Percentiles rank a stretch among this genome's conserved stretches.
Conservation (phyloP, 2,113 vertebrate species). For the Petaurus breviceps region DNA sequence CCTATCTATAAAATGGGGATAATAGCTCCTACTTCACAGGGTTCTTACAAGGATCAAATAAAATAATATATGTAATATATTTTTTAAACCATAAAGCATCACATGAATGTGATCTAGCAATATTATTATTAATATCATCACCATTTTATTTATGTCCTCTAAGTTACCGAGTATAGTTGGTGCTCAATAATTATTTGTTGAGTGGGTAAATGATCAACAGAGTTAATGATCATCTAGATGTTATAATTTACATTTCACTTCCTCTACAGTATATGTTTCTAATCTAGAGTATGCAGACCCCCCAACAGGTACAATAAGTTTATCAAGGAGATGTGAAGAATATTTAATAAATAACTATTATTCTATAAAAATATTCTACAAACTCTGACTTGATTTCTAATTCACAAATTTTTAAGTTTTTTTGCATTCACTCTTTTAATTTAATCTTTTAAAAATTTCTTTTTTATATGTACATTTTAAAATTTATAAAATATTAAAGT, state of each 20-base stretch:
- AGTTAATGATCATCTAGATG: not conserved
- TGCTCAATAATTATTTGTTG: not conserved
- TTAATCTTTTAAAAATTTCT: not conserved
- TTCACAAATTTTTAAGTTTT: not conserved
- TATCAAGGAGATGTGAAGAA: too few relatives aligned
- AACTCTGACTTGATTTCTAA: not conserved
- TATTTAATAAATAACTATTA: not conserved
- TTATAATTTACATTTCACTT: not conserved
- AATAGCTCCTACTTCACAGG: not conserved
- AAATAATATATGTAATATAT: not conserved
- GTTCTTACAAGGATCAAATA: not conserved
- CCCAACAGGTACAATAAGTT: too few relatives aligned
- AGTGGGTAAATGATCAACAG: not conserved
- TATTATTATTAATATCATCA: not conserved
- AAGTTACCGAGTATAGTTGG: not conserved
- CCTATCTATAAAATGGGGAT: not conserved
- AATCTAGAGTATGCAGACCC: too few relatives aligned
- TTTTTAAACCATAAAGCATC: not conserved
- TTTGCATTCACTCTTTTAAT: too few relatives aligned
- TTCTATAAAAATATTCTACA: not conserved
- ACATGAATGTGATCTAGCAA: not conserved
- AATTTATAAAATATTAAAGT: too few relatives aligned
- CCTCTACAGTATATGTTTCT: too few relatives aligned
- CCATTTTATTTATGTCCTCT: not conserved
- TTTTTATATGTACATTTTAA: not conserved